Percentiles rank a stretch among this genome's conserved stretches.
These are phyloP conservation scores for Holothuria glaberrima DNA, from an alignment of 35 echinoderm and acorn worm genomes.

Conservation along the genomic window DNA sequence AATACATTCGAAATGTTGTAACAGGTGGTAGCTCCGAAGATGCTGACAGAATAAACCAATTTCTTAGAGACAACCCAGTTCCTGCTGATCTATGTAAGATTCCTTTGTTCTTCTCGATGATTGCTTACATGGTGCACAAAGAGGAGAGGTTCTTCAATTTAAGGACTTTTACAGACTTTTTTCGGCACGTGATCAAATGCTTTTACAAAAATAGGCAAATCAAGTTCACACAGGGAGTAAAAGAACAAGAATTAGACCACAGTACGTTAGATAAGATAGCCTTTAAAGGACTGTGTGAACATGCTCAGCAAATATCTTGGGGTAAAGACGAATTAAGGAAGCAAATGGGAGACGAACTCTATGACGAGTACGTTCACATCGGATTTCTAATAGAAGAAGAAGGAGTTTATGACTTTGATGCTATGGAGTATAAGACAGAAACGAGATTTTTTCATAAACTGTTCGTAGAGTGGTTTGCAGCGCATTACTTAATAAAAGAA, in stretches of 20 bases:
- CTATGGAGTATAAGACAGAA: background rate
- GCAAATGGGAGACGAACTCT: too few species aligned
- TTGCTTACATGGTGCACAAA: background rate
- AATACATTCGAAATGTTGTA: background rate
- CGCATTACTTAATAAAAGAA: background rate
- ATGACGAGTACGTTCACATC: background rate
- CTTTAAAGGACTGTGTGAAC: background rate
- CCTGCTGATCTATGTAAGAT: background rate
- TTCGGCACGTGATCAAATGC: background rate
- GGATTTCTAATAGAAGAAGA: slow-evolving; percentile 3
- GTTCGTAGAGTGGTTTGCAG: too few species aligned
- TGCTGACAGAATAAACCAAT: background rate
- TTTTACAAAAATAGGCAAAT: background rate
- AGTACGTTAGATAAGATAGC: background rate
- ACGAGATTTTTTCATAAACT: too few species aligned
- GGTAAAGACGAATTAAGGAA: too few species aligned
- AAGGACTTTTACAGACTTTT: background rate
- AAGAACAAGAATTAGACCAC: background rate
- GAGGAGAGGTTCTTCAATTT: background rate
- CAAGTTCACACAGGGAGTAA: background rate
- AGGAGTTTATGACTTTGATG: background rate
- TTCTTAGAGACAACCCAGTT: background rate
- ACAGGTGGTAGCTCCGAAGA: background rate
- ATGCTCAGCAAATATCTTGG: background rate
- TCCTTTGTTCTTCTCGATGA: background rate